These are phyloP conservation scores for Steromphala cineraria DNA, from an alignment of 2,888 invertebrate species.

Conservation along the genomic window DNA sequence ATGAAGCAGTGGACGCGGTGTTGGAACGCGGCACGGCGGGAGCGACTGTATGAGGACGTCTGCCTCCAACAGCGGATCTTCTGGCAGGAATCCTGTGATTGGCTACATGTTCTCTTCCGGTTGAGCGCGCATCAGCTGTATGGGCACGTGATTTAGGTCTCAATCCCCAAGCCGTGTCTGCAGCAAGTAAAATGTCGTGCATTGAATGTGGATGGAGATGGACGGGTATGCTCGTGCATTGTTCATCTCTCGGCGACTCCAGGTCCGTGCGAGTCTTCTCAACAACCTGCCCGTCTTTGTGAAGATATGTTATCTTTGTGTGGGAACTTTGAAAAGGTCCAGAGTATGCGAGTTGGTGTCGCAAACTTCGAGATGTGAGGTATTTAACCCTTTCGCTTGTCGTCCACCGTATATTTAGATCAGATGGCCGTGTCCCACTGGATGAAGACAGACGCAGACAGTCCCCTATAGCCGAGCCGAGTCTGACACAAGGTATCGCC, in stretches of 20 bases:
- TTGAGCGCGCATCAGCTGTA: neutral
- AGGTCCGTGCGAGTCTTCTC: neutral
- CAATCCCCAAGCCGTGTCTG: neutral
- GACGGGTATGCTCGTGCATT: neutral
- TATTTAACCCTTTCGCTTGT: neutral
- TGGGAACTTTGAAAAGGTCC: neutral
- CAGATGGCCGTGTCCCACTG: no score
- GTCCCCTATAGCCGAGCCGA: neutral
- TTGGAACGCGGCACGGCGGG: neutral
- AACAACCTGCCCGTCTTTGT: neutral
- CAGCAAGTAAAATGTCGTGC: neutral
- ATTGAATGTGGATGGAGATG: neutral
- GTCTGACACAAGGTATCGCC: neutral
- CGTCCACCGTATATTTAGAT: neutral
- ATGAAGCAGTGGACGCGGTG: neutral
- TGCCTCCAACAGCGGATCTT: neutral
- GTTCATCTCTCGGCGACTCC: neutral
- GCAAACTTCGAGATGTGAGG: neutral
- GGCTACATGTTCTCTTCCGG: no score
- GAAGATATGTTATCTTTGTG: neutral
- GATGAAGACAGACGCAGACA: neutral
- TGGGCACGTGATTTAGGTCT: neutral
- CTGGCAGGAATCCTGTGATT: neutral
- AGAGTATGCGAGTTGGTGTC: neutral
- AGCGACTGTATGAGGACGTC: neutral